Conservation (phyloP, 2,113 vertebrate species). For the Meriones unguiculatus region DNA sequence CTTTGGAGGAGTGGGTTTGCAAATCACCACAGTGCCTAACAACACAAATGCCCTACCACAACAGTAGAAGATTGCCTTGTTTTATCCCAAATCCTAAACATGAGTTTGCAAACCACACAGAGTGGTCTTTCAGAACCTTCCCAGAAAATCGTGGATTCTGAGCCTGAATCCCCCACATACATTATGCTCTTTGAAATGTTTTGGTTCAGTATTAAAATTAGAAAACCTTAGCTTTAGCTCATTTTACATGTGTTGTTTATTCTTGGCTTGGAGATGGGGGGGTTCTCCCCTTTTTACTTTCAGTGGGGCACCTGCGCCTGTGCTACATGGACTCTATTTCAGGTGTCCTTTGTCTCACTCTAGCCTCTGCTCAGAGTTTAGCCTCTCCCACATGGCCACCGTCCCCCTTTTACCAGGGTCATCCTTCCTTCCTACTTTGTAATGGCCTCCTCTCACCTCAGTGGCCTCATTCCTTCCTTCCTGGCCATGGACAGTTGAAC, state of each 20-base stretch:
- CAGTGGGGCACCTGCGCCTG: neutral
- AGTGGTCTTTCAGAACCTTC: rapidly evolving
- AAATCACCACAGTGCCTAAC: rapidly evolving
- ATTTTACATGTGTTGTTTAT: neutral
- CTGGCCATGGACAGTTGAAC: neutral
- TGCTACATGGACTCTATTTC: neutral
- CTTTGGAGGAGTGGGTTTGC: rapidly evolving
- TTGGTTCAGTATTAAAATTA: neutral
- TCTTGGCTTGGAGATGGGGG: too few species aligned
- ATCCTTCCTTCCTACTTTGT: neutral
- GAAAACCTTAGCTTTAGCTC: neutral
- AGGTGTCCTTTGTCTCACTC: neutral
- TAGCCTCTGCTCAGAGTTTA: neutral
- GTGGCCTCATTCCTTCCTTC: neutral
- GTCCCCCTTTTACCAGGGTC: neutral
- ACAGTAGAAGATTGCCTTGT: rapidly evolving
- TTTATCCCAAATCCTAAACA: neutral
- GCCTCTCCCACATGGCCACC: too few species aligned
- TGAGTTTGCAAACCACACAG: rapidly evolving
- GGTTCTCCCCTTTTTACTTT: neutral
- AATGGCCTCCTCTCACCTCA: too few species aligned
- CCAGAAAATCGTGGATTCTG: neutral
- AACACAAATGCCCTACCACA: rapidly evolving
- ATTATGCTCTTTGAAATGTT: neutral
- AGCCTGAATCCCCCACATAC: rapidly evolving